A percentile compares a stretch with the other conserved stretches of the same genome.
Evolutionary conservation across 2,113 vertebrate species (phyloP).

Genomic region (Leptobrachium ailaonicum): DNA sequence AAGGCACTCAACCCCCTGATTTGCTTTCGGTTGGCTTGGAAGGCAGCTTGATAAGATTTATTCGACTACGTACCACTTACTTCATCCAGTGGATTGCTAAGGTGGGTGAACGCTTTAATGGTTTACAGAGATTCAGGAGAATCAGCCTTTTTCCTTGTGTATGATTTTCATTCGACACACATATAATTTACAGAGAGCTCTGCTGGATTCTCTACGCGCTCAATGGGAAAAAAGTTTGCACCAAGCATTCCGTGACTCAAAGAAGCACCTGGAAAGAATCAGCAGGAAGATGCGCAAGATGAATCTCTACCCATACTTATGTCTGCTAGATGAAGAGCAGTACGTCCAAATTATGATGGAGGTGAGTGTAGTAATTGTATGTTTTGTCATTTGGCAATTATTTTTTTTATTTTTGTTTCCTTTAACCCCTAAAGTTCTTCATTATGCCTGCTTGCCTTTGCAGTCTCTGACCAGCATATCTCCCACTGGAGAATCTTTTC

Average conservation of each 20-base stretch:
- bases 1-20: no score
- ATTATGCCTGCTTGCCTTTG: slow-evolving; percentile 27
- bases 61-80: no score
- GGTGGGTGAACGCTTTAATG: no score
- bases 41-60: no score
- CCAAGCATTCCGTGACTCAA: slow-evolving; percentile 69
- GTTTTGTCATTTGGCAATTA: neutral
- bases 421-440: neutral
- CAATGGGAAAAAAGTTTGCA: slow-evolving; percentile 72
- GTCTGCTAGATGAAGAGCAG: slow-evolving; percentile 76
- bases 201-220: slow-evolving; percentile 66
- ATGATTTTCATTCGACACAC: no score
- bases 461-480: slow-evolving; percentile 76
- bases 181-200: slow-evolving; percentile 66
- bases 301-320: slow-evolving; percentile 81
- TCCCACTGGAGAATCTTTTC: slow-evolving; percentile 78
- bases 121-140: no score
- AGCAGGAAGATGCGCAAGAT: slow-evolving; percentile 19
- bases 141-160: no score
- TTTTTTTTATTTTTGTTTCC: neutral
- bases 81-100: no score
- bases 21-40: no score
- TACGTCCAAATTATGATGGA: slow-evolving; percentile 84
- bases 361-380: slow-evolving; percentile 60
- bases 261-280: slow-evolving; percentile 57